Base-by-base conservation (phyloP, 2,888 invertebrate genomes). In the Heliconius ismenius region DNA sequence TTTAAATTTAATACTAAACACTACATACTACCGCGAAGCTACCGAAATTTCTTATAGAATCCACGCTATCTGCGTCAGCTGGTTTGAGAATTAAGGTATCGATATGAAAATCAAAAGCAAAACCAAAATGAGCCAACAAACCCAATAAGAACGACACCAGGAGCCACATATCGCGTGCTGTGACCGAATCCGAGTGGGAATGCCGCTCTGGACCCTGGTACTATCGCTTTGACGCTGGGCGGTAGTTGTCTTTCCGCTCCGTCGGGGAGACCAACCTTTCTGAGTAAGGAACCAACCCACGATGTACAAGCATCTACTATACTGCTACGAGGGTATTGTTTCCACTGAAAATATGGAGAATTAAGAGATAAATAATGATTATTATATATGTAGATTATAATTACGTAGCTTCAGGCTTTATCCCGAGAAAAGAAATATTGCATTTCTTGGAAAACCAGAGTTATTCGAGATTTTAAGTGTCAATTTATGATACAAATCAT, bases 161-260 rank as follows among this genome's bases (percentile, higher is more conserved):
- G 95, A n/a, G 95, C 95, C 0, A 98, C 96, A 88, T 99, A 99
- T 83, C 96, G 95, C 0, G 97, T 96, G 67, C 98, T 96, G 89
- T 99, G 99, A 0, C 98, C 97, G 84, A 99, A 97, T 49, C 97
- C 98, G 13, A 99, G 94, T 0, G 99, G 99, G 92, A 99, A 99
- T 39, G 96, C 96, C 21, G 98, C 99, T 62, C 98, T 95, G 21
- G 97, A 97, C 4, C 91, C 92, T 36, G 95, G 90, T 43, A 90
- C 95, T 3, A 97, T 93, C 13, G 89, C 89, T 6, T 91, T 84
- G 11, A 98, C 91, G 36, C 96, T 96, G 0, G 98, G 98, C 11
- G 97, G 98, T 79, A 96, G 89, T 84, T 96, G 96, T 24, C 95
- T 88, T 7, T 88, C 83, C 2, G 91, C 88, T 24, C 95, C 95